Percentiles rank a stretch among this genome's conserved stretches.
Conservation (phyloP, 2,113 vertebrate species). For the Thryonomys swinderianus region DNA sequence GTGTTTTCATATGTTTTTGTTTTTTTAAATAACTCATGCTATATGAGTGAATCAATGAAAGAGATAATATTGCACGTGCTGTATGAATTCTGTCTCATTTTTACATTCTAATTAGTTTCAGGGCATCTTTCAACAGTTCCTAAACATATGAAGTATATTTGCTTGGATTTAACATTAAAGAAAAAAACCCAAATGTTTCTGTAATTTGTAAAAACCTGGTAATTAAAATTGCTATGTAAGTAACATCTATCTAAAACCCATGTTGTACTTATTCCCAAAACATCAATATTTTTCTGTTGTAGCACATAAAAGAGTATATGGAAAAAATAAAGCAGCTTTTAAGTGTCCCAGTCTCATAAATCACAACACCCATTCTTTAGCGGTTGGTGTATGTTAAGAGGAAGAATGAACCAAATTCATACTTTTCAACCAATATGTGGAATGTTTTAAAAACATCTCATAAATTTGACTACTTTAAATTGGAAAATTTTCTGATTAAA, state of each 20-base stretch:
- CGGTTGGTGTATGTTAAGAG: neutral
- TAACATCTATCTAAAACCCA: neutral
- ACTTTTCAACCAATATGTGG: neutral
- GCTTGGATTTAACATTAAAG: conserved; percentile 14
- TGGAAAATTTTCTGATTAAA: conserved; percentile 11
- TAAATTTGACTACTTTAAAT: conserved; percentile 12
- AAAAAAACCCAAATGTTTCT: neutral
- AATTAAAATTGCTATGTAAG: neutral
- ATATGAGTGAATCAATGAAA: neutral
- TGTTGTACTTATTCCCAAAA: neutral
- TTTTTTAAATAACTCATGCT: too few species aligned
- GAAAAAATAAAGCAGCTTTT: conserved; percentile 16
- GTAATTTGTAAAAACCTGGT: neutral
- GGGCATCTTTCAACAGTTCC: neutral
- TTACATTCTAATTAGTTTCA: neutral
- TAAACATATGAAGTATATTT: neutral
- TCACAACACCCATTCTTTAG: neutral
- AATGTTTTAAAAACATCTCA: conserved; percentile 3
- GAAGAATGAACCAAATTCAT: neutral
- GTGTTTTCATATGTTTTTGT: neutral
- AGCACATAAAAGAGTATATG: neutral
- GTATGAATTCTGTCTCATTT: neutral
- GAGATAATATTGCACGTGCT: neutral
- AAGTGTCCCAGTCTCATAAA: neutral
- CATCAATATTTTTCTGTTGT: conserved; percentile 16